Evolutionary conservation across 2,888 invertebrate species (phyloP).

Genomic region (Eilema sororculum): DNA sequence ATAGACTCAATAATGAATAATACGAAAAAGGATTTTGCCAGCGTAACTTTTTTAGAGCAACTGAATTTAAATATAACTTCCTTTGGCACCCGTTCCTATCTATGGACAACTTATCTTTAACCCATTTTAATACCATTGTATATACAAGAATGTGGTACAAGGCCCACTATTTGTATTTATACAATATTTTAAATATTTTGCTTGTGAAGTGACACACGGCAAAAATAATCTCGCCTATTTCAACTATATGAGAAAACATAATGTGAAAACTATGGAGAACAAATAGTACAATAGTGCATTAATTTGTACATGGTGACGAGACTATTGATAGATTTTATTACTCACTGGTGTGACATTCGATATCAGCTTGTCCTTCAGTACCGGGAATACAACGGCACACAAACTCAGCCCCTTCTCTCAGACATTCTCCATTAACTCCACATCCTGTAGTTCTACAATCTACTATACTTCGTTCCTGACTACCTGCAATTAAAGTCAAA

Average conservation of each 20-base stretch:
- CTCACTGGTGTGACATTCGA: slow-evolving; percentile 89
- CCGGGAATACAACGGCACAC: slow-evolving; percentile 93
- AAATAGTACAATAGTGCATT: slow-evolving; percentile 71
- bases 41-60: slow-evolving; percentile 1
- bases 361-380: slow-evolving; percentile 90
- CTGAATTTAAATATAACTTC: slow-evolving; percentile 24
- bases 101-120: slow-evolving; percentile 35
- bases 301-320: slow-evolving; percentile 79
- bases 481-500: slow-evolving; percentile 74
- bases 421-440: slow-evolving; percentile 94
- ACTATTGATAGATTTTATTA: slow-evolving; percentile 55
- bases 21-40: background rate
- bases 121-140: slow-evolving; percentile 54
- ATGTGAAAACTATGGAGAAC: slow-evolving; percentile 11
- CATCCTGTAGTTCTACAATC: slow-evolving; percentile 95
- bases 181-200: slow-evolving; percentile 9
- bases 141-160: slow-evolving; percentile 55
- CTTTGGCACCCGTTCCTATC: slow-evolving; percentile 47
- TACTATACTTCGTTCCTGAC: slow-evolving; percentile 86
- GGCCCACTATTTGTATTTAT: slow-evolving; percentile 29
- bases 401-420: slow-evolving; percentile 94
- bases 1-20: background rate
- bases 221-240: slow-evolving; percentile 15
- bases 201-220: background rate
- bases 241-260: background rate